Conservation (phyloP, 2,888 invertebrate species). For the Julus scanicus region DNA sequence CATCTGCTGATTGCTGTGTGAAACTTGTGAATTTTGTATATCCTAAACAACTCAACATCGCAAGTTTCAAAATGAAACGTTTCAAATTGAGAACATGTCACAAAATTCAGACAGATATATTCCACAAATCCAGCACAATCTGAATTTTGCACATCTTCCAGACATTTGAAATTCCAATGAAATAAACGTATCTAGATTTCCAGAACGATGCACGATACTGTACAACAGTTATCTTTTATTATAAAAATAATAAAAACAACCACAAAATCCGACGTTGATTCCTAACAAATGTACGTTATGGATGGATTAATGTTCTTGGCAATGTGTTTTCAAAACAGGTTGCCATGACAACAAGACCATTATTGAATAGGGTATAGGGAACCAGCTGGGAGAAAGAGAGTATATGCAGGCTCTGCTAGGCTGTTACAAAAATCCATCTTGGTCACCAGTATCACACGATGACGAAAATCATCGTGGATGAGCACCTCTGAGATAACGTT, state of each 20-base stretch:
- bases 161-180: background rate
- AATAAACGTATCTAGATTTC: background rate
- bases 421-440: background rate
- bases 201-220: background rate
- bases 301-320: background rate
- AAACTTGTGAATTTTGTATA: no score
- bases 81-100: no score
- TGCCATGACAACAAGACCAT: background rate
- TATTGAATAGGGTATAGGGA: background rate
- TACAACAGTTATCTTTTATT: background rate
- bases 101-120: no score
- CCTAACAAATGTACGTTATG: background rate
- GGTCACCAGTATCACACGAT: background rate
- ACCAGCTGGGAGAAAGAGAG: constrained; percentile 1
- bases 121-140: no score
- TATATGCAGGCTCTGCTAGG: background rate
- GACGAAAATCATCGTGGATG: background rate
- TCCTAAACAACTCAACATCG: no score
- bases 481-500: background rate
- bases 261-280: background rate
- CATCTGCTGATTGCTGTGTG: no score
- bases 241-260: constrained; percentile 16
- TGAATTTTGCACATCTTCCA: background rate
- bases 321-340: background rate
- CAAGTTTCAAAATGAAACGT: no score